A percentile compares a stretch with the other conserved stretches of the same genome.
Conservation (phyloP, 2,113 vertebrate species). For the Pyrgilauda ruficollis region DNA sequence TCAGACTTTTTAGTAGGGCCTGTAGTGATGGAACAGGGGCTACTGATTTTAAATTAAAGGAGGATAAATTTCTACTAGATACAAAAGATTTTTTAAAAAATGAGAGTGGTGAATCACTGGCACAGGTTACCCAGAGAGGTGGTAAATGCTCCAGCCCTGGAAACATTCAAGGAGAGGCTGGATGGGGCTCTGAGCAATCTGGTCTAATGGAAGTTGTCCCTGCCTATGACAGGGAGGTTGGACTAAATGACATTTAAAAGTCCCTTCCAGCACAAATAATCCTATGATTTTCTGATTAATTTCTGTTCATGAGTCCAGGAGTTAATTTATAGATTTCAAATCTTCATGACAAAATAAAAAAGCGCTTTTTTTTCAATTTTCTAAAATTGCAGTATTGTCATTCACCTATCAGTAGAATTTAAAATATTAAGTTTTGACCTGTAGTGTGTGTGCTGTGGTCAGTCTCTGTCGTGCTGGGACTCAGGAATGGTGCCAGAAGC, state of each 20-base stretch:
- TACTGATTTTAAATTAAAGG: not conserved
- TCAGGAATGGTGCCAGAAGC: not conserved
- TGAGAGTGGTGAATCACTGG: not conserved
- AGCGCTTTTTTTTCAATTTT: not conserved
- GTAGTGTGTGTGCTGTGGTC: not conserved
- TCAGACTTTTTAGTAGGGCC: not conserved
- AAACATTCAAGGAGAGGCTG: not conserved
- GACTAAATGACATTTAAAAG: not conserved
- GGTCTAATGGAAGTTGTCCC: not conserved
- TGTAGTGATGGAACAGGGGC: fast-evolving
- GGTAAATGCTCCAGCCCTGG: not conserved
- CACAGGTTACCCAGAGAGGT: not conserved
- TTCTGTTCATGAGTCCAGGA: not conserved
- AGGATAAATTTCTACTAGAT: not conserved
- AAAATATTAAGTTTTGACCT: not conserved
- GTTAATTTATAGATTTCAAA: not conserved
- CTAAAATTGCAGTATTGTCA: not conserved
- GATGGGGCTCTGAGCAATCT: not conserved
- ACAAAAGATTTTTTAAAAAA: not conserved
- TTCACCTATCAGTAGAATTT: not conserved
- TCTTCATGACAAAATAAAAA: not conserved
- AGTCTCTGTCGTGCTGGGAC: not conserved
- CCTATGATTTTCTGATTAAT: not conserved
- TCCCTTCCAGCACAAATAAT: not conserved
- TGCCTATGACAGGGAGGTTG: not conserved